These are phyloP conservation scores for Oceanodroma tethys DNA, from an alignment of 2,113 vertebrate species.

Conservation along the genomic window DNA sequence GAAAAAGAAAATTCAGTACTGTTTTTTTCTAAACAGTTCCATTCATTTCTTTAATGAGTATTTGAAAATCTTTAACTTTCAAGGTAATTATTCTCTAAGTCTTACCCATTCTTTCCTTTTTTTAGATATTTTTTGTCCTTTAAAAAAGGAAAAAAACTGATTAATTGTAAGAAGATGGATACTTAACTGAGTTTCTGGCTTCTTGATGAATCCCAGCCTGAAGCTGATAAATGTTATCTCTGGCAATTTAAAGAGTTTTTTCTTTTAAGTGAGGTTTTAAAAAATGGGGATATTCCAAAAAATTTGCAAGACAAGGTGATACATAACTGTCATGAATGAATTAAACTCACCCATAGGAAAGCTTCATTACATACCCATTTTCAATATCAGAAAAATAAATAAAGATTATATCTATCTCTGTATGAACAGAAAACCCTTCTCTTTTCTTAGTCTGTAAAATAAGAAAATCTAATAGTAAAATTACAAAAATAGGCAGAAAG, in stretches of 20 bases:
- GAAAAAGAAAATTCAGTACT: not conserved
- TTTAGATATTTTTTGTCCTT: conserved; percentile 15
- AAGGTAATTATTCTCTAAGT: conserved; percentile 21
- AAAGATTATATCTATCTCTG: not conserved
- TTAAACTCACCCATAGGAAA: not conserved
- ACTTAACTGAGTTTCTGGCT: conserved; percentile 4
- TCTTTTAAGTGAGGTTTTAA: not conserved
- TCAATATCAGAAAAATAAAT: not conserved
- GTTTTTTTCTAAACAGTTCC: not conserved
- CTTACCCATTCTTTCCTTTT: conserved; percentile 6
- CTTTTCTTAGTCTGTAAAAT: not conserved
- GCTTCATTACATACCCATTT: not conserved
- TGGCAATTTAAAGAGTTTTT: not conserved
- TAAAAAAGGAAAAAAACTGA: not conserved
- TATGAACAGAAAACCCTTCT: not conserved
- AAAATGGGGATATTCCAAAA: not conserved
- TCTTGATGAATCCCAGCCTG: not conserved
- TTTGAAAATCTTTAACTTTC: conserved; percentile 34
- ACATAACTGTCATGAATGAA: not conserved
- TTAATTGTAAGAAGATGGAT: conserved; percentile 55
- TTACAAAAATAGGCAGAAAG: not conserved
- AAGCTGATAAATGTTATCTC: conserved; percentile 30
- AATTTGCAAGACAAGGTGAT: not conserved
- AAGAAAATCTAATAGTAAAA: not conserved
- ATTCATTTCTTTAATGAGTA: conserved; percentile 41